These are phyloP conservation scores for Bombus ignitus DNA, from an alignment of 1,140 invertebrate genomes.

Conservation along the genomic window DNA sequence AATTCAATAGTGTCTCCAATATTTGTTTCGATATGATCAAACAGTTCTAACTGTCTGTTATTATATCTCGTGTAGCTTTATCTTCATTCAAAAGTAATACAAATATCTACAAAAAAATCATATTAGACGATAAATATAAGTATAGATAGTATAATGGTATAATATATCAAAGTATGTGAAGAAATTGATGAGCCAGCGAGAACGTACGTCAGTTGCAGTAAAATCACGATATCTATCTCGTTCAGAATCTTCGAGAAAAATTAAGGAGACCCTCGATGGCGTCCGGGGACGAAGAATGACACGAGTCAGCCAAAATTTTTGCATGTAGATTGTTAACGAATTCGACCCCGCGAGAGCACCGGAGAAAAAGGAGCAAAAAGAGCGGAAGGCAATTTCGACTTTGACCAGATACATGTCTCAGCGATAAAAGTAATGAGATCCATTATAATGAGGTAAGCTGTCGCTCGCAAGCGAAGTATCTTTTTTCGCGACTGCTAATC, in stretches of 20 bases:
- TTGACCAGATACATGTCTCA: conserved; percentile 76
- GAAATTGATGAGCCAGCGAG: no score
- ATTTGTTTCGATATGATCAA: background rate
- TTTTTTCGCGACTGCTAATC: conserved; percentile 29
- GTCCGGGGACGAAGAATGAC: conserved; percentile 3
- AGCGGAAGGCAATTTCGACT: conserved; percentile 77
- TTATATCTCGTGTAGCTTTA: background rate
- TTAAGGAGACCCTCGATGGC: conserved; percentile 48
- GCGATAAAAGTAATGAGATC: conserved; percentile 83
- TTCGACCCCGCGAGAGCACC: conserved; percentile 37
- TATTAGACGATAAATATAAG: no score
- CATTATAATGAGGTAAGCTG: conserved; percentile 80
- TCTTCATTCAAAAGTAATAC: background rate
- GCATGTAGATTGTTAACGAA: conserved; percentile 77
- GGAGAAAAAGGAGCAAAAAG: conserved; percentile 7
- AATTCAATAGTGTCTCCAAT: background rate
- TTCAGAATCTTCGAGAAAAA: conserved; percentile 57
- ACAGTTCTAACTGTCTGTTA: background rate
- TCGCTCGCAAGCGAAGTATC: conserved; percentile 67
- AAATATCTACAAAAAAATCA: background rate
- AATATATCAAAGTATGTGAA: background rate
- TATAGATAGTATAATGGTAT: background rate
- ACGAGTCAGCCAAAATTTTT: conserved; percentile 70
- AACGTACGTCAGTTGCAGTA: background rate
- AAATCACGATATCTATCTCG: conserved; percentile 13